Evolutionary conservation across 2,888 invertebrate genomes (phyloP).

Genomic region (Unio delphinus): DNA sequence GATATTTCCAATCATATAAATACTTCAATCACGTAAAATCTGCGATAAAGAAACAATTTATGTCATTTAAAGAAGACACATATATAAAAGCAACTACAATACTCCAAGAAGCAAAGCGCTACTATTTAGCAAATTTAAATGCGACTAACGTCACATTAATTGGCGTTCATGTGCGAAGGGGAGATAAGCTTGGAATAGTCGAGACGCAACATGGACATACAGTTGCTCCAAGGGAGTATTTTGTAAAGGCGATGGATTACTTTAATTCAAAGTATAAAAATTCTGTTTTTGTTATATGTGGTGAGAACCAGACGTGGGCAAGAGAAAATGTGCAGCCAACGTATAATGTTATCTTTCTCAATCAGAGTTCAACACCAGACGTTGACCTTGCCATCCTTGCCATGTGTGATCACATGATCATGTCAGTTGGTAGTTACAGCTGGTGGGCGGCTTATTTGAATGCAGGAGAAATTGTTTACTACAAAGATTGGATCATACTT

Average conservation of each 20-base stretch:
- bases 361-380: background rate
- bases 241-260: conserved; percentile 8
- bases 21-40: too few relatives aligned
- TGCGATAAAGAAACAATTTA: too few relatives aligned
- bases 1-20: too few relatives aligned
- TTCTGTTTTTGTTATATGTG: conserved; percentile 12
- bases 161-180: conserved; percentile 18
- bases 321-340: background rate
- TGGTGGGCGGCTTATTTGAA: conserved; percentile 50
- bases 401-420: conserved; percentile 70
- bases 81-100: too few relatives aligned
- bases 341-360: too few relatives aligned
- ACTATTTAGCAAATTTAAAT: too few relatives aligned
- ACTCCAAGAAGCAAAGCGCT: too few relatives aligned
- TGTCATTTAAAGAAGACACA: too few relatives aligned
- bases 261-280: conserved; percentile 8
- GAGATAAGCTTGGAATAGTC: conserved; percentile 5
- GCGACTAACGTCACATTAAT: background rate
- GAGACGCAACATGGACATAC: conserved; percentile 5
- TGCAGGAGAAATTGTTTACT: conserved; percentile 32
- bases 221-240: conserved; percentile 8
- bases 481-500: conserved; percentile 4
- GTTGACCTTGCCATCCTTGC: conserved; percentile 20
- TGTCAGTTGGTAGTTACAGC: conserved; percentile 50
- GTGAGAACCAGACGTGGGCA: conserved; percentile 10